These are phyloP conservation scores for Rhagoletis pomonella DNA, from an alignment of 1,140 invertebrate species.

Conservation along the genomic window DNA sequence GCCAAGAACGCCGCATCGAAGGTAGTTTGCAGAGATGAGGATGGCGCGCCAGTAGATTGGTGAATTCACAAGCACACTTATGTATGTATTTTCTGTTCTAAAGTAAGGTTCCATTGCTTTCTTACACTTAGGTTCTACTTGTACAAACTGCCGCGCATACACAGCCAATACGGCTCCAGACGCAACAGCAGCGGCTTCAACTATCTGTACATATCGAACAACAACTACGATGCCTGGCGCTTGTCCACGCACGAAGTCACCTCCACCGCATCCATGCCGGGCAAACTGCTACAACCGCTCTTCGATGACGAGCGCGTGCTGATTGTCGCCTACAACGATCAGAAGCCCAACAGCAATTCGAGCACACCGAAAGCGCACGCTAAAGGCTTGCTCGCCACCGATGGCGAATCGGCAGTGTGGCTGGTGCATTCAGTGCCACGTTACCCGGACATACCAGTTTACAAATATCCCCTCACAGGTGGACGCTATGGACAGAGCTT, in stretches of 20 bases:
- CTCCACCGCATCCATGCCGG: slow-evolving; percentile 82
- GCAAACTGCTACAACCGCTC: slow-evolving; percentile 81
- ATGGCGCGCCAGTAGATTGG: slow-evolving; percentile 4
- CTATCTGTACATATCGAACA: slow-evolving; percentile 83
- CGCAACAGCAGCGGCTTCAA: slow-evolving; percentile 77
- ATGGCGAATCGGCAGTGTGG: slow-evolving; percentile 87
- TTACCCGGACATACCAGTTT: slow-evolving; percentile 81
- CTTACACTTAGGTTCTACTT: slow-evolving; percentile 82
- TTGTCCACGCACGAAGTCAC: slow-evolving; percentile 82
- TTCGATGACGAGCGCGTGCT: slow-evolving; percentile 76
- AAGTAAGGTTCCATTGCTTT: not conserved
- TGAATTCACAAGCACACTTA: not conserved
- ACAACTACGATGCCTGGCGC: slow-evolving; percentile 79
- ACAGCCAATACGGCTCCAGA: slow-evolving; percentile 76
- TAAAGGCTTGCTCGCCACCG: slow-evolving; percentile 88
- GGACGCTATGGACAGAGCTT: slow-evolving; percentile 88
- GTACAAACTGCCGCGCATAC: slow-evolving; percentile 83
- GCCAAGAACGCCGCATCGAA: not conserved
- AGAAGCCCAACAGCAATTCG: slow-evolving; percentile 80
- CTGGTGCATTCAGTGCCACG: slow-evolving; percentile 92
- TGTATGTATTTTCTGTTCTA: not conserved
- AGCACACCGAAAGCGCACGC: slow-evolving; percentile 83
- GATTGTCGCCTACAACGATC: slow-evolving; percentile 89
- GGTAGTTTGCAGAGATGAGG: not conserved
- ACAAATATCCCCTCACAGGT: slow-evolving; percentile 85